A percentile compares a stretch with the other conserved stretches of the same genome.
These are phyloP conservation scores for Pseudomyrmex cubaensis DNA, from an alignment of 1,140 invertebrate species.

Conservation along the genomic window DNA sequence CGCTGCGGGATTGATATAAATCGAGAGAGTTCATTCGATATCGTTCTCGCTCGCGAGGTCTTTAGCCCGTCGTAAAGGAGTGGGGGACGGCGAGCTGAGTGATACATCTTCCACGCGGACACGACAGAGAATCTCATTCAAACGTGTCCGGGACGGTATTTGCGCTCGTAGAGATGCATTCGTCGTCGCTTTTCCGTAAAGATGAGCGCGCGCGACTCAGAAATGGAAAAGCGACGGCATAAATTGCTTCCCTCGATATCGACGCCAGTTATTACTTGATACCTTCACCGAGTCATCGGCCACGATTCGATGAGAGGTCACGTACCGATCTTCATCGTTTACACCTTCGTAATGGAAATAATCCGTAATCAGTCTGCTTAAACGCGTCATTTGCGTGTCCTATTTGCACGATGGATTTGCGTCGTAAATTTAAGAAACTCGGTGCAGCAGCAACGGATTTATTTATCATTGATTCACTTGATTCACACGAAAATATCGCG, in stretches of 20 bases:
- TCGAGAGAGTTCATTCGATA: constrained; percentile 27
- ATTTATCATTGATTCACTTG: neutral
- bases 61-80: neutral
- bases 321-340: constrained; percentile 69
- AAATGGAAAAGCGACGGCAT: constrained; percentile 57
- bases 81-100: neutral
- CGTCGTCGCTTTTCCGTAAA: constrained; percentile 14
- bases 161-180: constrained; percentile 32
- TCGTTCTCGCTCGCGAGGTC: constrained; percentile 33
- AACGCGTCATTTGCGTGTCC: constrained; percentile 17
- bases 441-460: neutral
- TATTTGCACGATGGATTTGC: constrained; percentile 3
- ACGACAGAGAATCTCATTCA: constrained; percentile 17
- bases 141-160: constrained; percentile 13
- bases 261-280: constrained; percentile 58
- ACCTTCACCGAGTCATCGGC: constrained; percentile 52
- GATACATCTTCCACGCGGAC: constrained; percentile 37
- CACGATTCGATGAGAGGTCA: constrained; percentile 68
- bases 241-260: constrained; percentile 53
- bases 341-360: constrained; percentile 52
- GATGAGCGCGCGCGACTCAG: constrained; percentile 19
- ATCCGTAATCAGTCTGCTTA: constrained; percentile 53
- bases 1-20: constrained; percentile 15
- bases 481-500: neutral
- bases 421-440: neutral